Conservation (phyloP, 2,888 invertebrate genomes). For the Aleiodes leptofemur region DNA sequence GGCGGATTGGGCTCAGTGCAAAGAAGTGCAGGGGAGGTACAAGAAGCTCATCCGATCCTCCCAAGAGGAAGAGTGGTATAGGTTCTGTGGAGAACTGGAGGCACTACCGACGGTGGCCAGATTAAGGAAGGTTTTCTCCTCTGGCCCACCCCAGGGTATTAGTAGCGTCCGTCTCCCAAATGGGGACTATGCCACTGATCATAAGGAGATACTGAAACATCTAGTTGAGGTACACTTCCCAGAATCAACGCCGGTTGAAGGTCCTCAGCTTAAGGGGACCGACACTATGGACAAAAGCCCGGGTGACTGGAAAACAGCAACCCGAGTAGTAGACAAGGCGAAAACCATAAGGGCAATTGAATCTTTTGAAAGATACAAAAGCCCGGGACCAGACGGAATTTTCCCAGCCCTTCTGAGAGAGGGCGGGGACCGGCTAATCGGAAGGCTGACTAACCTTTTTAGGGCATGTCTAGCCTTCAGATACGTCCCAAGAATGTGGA, state of each 20-base stretch:
- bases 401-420: slow-evolving; percentile 42
- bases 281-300: too few relatives aligned
- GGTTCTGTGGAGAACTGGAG: too few relatives aligned
- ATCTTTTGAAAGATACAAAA: slow-evolving; percentile 35
- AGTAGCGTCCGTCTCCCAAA: too few relatives aligned
- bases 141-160: too few relatives aligned
- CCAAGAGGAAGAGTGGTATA: too few relatives aligned
- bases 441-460: slow-evolving; percentile 11
- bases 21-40: too few relatives aligned
- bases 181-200: not conserved
- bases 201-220: slow-evolving; percentile 41
- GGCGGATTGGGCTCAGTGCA: too few relatives aligned
- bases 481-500: slow-evolving; percentile 44
- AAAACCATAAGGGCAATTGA: slow-evolving; percentile 29
- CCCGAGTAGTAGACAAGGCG: slow-evolving; percentile 5
- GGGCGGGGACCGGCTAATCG: not conserved
- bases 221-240: slow-evolving; percentile 42
- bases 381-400: slow-evolving; percentile 39
- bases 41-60: too few relatives aligned
- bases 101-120: too few relatives aligned
- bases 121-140: too few relatives aligned
- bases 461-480: slow-evolving; percentile 38
- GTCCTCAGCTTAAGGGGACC: too few relatives aligned
- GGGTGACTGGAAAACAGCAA: slow-evolving; percentile 19
- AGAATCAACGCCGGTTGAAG: not conserved